Evolutionary conservation across 2,113 vertebrate species (phyloP).

Genomic region (Neodon shergylaensis): DNA sequence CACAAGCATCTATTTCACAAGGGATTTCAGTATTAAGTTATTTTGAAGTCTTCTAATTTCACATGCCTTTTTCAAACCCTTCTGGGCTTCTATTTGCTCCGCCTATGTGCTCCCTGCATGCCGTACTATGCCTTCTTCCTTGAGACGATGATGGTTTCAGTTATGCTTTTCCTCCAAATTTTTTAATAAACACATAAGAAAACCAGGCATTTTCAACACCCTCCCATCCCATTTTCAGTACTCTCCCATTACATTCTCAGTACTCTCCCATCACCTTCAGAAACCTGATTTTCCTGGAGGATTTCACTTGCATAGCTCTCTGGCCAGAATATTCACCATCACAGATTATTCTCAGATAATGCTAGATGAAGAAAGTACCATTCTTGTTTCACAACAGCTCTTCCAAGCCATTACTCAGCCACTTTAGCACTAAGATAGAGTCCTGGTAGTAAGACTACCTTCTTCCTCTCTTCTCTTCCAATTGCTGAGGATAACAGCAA

Average conservation of each 20-base stretch:
- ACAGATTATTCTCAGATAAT: not conserved
- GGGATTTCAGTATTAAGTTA: not conserved
- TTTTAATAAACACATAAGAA: not conserved
- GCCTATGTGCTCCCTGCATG: not conserved
- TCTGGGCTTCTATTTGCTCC: not conserved
- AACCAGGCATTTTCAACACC: not conserved
- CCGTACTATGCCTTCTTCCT: not conserved
- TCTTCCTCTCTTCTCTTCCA: not conserved
- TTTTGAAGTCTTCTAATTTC: not conserved
- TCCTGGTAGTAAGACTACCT: not conserved
- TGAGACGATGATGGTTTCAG: not conserved
- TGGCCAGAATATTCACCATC: not conserved
- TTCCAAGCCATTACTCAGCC: not conserved
- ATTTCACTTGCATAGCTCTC: not conserved
- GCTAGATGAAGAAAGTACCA: not conserved
- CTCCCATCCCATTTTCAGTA: not conserved
- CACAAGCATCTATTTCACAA: not conserved
- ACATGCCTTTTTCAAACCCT: not conserved
- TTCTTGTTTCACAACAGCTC: not conserved
- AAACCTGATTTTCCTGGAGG: not conserved
- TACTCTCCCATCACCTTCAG: not conserved
- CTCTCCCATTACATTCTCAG: not conserved
- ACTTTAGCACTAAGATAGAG: not conserved
- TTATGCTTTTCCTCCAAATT: not conserved
- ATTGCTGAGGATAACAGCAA: not conserved